Conservation (phyloP, 2,113 vertebrate species). For the Odontophorus gujanensis region DNA sequence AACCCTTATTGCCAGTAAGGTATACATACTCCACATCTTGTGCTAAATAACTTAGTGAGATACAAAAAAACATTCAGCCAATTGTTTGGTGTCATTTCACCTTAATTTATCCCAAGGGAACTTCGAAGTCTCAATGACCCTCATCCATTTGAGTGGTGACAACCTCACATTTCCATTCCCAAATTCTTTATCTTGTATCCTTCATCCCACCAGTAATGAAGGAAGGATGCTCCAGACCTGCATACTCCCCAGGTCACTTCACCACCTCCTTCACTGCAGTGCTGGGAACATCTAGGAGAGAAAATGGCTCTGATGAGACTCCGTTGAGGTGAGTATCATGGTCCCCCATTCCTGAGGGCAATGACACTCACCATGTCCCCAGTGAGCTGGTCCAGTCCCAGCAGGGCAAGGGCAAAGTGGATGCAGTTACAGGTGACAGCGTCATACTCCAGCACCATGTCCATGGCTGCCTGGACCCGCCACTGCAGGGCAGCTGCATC, state of each 20-base stretch:
- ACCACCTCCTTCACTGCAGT: not conserved
- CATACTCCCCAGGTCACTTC: rapidly evolving
- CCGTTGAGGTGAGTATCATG: rapidly evolving
- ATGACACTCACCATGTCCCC: not conserved
- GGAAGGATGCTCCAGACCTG: not conserved
- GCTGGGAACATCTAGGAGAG: conserved; percentile 4
- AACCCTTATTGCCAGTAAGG: too few relatives aligned
- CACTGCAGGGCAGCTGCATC: not conserved
- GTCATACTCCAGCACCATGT: not conserved
- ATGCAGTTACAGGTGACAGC: conserved; percentile 31
- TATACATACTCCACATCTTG: too few relatives aligned
- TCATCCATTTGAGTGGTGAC: too few relatives aligned
- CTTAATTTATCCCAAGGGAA: too few relatives aligned
- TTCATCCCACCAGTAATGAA: rapidly evolving
- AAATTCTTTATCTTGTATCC: not conserved
- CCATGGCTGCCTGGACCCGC: not conserved
- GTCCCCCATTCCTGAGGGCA: rapidly evolving
- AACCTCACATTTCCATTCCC: not conserved
- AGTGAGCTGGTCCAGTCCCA: conserved; percentile 3
- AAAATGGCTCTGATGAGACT: not conserved
- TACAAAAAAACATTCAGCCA: too few relatives aligned
- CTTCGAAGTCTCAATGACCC: too few relatives aligned
- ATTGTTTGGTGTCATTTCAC: too few relatives aligned
- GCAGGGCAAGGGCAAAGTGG: conserved; percentile 37
- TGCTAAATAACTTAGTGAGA: too few relatives aligned